phyloP scores from a whole-genome alignment of 2,888 invertebrate species.

The Cephus rjabovi region DNA sequence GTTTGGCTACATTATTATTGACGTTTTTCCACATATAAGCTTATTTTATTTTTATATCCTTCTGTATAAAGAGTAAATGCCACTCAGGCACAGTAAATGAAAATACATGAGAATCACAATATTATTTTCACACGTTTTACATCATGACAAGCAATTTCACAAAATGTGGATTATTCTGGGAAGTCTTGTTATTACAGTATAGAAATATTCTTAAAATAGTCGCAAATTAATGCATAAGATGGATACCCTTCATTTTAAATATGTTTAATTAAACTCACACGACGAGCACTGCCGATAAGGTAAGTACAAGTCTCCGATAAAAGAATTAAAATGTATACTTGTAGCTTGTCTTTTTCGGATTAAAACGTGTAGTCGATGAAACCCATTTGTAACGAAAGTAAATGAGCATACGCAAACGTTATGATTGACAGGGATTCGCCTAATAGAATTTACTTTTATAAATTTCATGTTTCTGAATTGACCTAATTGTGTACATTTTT shows the following conservation, averaged over 20 bases:
- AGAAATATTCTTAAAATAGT: not conserved
- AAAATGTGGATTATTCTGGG: not conserved
- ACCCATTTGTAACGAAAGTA: not conserved
- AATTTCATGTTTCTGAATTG: not conserved
- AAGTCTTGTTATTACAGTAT: not conserved
- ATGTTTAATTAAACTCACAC: not conserved
- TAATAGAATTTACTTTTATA: not conserved
- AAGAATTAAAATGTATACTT: not conserved
- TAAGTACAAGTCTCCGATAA: not conserved
- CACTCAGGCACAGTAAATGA: not conserved
- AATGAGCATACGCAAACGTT: not conserved
- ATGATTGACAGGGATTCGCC: not conserved
- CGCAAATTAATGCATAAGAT: not conserved
- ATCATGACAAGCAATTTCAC: not conserved
- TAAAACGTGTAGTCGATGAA: not conserved
- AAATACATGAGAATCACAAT: not conserved
- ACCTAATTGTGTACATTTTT: not conserved
- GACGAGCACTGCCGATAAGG: not conserved
- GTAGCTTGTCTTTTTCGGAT: not conserved
- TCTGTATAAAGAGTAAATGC: not conserved
- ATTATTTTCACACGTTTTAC: not conserved
- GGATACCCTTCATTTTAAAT: not conserved
- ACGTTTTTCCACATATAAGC: too few relatives aligned
- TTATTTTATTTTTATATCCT: too few relatives aligned
- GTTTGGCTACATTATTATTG: too few relatives aligned